Evolutionary conservation across 1,140 invertebrate genomes (phyloP), one percentile per base, ranked within the genome.

Genomic region (Pseudomyrmex sp.): DNA sequence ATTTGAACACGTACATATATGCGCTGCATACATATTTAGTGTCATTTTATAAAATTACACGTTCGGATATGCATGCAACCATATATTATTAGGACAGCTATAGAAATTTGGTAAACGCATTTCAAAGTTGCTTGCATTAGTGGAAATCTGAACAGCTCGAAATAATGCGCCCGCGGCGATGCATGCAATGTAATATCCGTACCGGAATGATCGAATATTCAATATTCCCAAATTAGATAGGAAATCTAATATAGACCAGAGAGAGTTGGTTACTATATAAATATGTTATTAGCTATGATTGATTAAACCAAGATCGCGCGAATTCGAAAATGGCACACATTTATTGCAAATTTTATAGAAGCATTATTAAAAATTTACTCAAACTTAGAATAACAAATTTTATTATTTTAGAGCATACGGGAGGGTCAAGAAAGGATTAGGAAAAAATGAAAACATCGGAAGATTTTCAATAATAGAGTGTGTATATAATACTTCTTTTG

Each of bases 181-280:
- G 74, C 58, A 62, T 80, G 82, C 83, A 87, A 84, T 86, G 82
- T 83, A 87, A 88, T 87, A 87, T 88, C 85, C 86, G 77, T 87
- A 77, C 68, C 70, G 86, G 77, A 88, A 76, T 87, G 86, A 87
- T 87, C 82, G 83, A 88, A 83, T 76, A 75, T 72, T 80, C 82
- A 87, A 88, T 88, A 88, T 82, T 83, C 75, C 63, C 75, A 76
- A 88, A 84, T 88, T 87, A 84, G 75, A 66, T 56, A 84, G 86
- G 75, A 87, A 87, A 88, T 87, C 86, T 87, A 79, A 79, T 79
- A 70, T 70, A 35, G 76, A 79, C 58, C 76, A 65, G 54, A 35
- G 54, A 70, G 54, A 50, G 26, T 50, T 52, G 65, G 65, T 72
- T 80, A 23, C 44, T 80, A 70, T 46, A 72, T 80, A 80, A 80